Conservation (phyloP, 2,797 vertebrate species). For the Karalla daura region DNA sequence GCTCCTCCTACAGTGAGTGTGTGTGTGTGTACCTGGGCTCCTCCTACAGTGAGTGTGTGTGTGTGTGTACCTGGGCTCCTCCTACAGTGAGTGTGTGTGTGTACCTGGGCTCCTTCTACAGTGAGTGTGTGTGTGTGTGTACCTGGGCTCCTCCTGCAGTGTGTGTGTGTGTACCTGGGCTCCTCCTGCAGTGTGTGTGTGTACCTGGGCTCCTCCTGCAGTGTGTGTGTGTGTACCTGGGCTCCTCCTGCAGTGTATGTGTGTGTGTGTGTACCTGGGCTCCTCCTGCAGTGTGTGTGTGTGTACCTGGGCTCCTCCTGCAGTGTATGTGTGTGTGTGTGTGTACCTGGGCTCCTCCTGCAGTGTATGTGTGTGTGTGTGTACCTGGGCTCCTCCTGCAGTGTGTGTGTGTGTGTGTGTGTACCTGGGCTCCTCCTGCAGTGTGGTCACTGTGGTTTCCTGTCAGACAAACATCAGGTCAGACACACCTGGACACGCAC, state of each 20-base stretch:
- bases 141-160: conserved; percentile 61
- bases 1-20: not conserved
- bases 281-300: conserved; percentile 1
- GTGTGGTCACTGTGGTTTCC: conserved; percentile 86
- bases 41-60: no score
- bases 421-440: conserved; percentile 52
- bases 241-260: no score
- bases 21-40: conserved; percentile 47
- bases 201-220: not conserved
- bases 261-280: conserved; percentile 4
- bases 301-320: conserved; percentile 54
- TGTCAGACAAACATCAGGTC: conserved; percentile 66
- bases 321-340: not conserved
- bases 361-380: not conserved
- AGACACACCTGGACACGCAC: not conserved
- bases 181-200: not conserved
- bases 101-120: conserved; percentile 52
- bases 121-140: conserved; percentile 9
- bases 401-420: conserved; percentile 3
- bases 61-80: no score
- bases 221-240: conserved; percentile 43
- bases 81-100: conserved; percentile 3
- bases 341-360: conserved; percentile 54
- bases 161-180: no score
- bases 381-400: conserved; percentile 52